Evolutionary conservation across 2,113 vertebrate genomes (phyloP).

Genomic region (Oncorhynchus keta): DNA sequence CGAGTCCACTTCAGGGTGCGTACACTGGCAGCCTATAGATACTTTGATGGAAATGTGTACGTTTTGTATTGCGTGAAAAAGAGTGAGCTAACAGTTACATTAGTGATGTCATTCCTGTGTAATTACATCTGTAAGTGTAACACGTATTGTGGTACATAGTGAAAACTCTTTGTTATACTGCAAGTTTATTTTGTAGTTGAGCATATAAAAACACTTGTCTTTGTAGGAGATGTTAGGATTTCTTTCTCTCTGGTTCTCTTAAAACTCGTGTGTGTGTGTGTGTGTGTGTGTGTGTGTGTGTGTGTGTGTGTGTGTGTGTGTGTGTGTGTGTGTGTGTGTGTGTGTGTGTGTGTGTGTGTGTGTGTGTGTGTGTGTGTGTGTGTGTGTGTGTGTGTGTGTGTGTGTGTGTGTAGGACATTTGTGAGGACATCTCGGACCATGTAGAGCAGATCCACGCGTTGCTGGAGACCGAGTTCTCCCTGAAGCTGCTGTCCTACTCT

Average conservation of each 20-base stretch:
- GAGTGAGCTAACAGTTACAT: too few relatives aligned
- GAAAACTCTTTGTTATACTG: too few relatives aligned
- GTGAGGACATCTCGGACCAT: conserved; percentile 98
- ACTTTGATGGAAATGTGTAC: not conserved
- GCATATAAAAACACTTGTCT: too few relatives aligned
- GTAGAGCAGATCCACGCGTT: conserved; percentile 98
- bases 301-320: conserved; percentile 1
- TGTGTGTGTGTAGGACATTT: conserved; percentile 84
- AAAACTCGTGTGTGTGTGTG: conserved; percentile 11
- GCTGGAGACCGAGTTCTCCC: conserved; percentile 95
- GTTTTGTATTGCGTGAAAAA: not conserved
- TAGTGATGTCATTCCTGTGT: too few relatives aligned
- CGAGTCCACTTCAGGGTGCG: too few relatives aligned
- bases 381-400: conserved; percentile 12
- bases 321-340: conserved; percentile 36
- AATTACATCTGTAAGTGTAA: too few relatives aligned
- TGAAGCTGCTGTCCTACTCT: conserved; percentile 96
- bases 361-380: conserved; percentile 1
- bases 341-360: conserved; percentile 18
- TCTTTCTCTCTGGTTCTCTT: not conserved
- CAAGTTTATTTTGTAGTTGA: not conserved
- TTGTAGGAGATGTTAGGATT: not conserved
- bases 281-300: conserved; percentile 8
- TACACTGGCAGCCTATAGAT: too few relatives aligned
- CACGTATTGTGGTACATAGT: too few relatives aligned